phyloP scores from a whole-genome alignment of 2,113 vertebrate genomes.

The Diglossa brunneiventris region DNA sequence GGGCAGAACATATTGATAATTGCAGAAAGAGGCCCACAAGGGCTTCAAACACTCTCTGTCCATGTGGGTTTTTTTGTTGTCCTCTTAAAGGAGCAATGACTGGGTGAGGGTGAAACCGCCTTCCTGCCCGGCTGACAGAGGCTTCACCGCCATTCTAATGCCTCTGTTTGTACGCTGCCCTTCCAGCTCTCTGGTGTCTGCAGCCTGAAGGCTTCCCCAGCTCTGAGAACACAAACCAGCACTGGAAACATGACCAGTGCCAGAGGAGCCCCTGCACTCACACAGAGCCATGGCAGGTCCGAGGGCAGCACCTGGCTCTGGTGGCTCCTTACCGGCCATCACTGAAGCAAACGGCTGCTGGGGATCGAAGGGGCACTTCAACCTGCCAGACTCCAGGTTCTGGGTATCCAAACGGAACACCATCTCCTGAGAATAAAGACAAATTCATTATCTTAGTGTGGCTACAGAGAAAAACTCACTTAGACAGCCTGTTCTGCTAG shows the following conservation, averaged over 20 bases:
- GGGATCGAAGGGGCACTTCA: constrained; percentile 97
- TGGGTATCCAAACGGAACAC: constrained; percentile 82
- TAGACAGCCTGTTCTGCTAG: background rate
- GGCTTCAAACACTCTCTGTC: background rate
- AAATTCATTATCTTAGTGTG: background rate
- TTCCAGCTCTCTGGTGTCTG: background rate
- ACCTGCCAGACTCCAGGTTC: constrained; percentile 87
- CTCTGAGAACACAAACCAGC: background rate
- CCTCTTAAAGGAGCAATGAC: constrained; percentile 18
- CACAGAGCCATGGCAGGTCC: rapidly evolving
- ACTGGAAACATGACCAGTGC: rapidly evolving
- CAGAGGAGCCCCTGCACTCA: background rate
- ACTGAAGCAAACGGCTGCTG: constrained; percentile 91
- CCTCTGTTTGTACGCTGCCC: background rate
- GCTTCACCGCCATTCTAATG: background rate
- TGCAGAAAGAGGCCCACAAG: constrained; percentile 41
- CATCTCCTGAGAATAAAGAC: constrained; percentile 73
- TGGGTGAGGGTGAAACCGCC: background rate
- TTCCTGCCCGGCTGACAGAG: background rate
- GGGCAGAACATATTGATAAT: constrained; percentile 49
- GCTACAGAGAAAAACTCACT: background rate
- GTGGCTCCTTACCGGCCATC: constrained; percentile 84
- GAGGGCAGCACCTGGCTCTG: background rate
- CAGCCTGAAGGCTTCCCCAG: background rate
- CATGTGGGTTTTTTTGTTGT: background rate